Conservation (phyloP, 2,888 invertebrate species). For the Podabrus alpinus region DNA sequence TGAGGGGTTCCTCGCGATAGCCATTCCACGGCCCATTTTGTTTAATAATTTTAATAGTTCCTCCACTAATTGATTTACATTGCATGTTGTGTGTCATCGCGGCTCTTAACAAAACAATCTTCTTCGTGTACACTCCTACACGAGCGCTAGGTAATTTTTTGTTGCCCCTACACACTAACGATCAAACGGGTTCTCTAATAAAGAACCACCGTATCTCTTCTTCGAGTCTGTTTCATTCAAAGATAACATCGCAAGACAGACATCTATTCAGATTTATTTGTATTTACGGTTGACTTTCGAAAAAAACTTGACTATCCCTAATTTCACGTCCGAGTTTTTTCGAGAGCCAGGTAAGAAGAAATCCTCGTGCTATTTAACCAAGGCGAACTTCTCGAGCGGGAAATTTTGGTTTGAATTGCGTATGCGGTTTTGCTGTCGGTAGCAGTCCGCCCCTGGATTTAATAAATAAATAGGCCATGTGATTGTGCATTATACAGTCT, state of each 20-base stretch:
- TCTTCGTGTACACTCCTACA: slow-evolving; percentile 35
- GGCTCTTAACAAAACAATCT: slow-evolving; percentile 36
- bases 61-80: slow-evolving; percentile 35
- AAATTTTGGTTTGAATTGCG: neutral
- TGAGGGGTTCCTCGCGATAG: neutral
- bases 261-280: slow-evolving; percentile 11
- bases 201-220: slow-evolving; percentile 14
- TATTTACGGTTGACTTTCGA: slow-evolving; percentile 8
- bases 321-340: neutral
- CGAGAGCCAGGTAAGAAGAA: neutral
- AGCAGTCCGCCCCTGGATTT: neutral
- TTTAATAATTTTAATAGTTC: neutral
- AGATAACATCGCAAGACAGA: slow-evolving; percentile 11
- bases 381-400: neutral
- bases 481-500: slow-evolving; percentile 34
- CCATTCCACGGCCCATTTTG: neutral
- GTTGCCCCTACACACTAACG: slow-evolving; percentile 20
- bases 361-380: neutral
- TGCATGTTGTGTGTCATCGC: slow-evolving; percentile 26
- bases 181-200: slow-evolving; percentile 22
- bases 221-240: slow-evolving; percentile 8
- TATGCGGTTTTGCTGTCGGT: neutral
- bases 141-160: slow-evolving; percentile 21
- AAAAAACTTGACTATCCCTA: slow-evolving; percentile 7
- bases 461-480: slow-evolving; percentile 36